Base-by-base conservation (phyloP, 2,888 invertebrate species). In the Amiota communis region DNA sequence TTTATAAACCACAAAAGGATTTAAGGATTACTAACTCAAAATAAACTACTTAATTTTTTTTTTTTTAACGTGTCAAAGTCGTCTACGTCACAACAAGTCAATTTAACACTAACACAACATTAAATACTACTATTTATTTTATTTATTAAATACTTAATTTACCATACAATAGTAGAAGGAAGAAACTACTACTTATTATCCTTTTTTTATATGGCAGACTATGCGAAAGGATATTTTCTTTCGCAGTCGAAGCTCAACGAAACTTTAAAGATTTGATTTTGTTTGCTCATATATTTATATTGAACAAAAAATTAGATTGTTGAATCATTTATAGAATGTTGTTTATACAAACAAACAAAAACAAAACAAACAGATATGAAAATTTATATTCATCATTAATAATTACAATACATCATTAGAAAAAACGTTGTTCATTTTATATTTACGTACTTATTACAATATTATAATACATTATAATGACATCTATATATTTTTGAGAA, bases 361-460 rank as follows among this genome's bases (percentile, higher is more conserved):
- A 73, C 67, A 69, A 75, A 75, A 3, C 9, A 53, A n/a, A n/a
- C 9, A n/a, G 12, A 12, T 53, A 53, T 53, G 53, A 53, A 53
- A 53, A n/a, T 53, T 36, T 36, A 17, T 20, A 15, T 59, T 59
- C 59, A 59, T 59, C 59, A 59, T 59, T 59, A 36, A 4, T 23
- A 23, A 23, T 23, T 23, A 23, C 3, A n/a, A n/a, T 23, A 17
- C 57, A 59, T 20, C 59, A 59, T 15, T 51, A 77, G 36, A 36
- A 36, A 70, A 68, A 75, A 77, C 85, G 85, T 82, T 82, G 79
- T 79, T 82, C 82, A 81, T 77, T 76, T 82, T 81, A 83, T 74
- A 77, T 67, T 36, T 36, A 36, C 36, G 36, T 36, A 36, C 36
- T 36, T 36, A 36, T 23, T 23, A 23, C 3, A 2, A 73, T 57